Evolutionary conservation across 2,888 invertebrate species (phyloP).

Genomic region (Steromphala cineraria): DNA sequence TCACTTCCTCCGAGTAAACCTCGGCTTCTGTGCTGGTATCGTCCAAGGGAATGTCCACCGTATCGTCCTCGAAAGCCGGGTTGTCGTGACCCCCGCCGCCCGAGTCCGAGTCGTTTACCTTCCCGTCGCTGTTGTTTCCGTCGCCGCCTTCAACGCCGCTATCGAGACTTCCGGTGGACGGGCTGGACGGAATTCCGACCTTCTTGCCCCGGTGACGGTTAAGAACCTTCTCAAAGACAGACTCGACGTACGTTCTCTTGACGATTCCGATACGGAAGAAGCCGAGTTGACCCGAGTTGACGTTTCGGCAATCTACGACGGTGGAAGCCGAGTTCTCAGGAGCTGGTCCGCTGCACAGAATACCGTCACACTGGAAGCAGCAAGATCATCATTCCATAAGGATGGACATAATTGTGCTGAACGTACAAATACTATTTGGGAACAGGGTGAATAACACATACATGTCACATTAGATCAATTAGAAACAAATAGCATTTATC

Average conservation of each 20-base stretch:
- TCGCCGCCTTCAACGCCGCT: conserved; percentile 16
- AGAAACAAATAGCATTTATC: no score
- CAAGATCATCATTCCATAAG: neutral
- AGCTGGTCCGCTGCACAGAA: conserved; percentile 56
- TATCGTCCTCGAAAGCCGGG: conserved; percentile 25
- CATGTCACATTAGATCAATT: no score
- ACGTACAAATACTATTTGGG: no score
- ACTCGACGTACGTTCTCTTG: conserved; percentile 50
- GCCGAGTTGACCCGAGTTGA: conserved; percentile 48
- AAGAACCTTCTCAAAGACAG: conserved; percentile 47
- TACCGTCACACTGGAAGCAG: conserved; percentile 52
- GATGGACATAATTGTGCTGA: neutral
- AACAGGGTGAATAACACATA: no score
- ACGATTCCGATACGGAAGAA: conserved; percentile 61
- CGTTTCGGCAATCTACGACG: conserved; percentile 55
- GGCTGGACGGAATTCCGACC: conserved; percentile 4
- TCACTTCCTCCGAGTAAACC: neutral
- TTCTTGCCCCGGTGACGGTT: conserved; percentile 27
- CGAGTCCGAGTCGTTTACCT: conserved; percentile 18
- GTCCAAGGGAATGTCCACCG: neutral
- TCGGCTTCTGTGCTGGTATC: neutral
- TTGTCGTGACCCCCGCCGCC: conserved; percentile 27
- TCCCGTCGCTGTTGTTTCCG: neutral
- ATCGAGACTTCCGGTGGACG: neutral
- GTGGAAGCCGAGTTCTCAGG: conserved; percentile 58